A percentile compares a stretch with the other conserved stretches of the same genome.
Evolutionary conservation across 2,113 vertebrate genomes (phyloP).

Genomic region (Cacatua alba): DNA sequence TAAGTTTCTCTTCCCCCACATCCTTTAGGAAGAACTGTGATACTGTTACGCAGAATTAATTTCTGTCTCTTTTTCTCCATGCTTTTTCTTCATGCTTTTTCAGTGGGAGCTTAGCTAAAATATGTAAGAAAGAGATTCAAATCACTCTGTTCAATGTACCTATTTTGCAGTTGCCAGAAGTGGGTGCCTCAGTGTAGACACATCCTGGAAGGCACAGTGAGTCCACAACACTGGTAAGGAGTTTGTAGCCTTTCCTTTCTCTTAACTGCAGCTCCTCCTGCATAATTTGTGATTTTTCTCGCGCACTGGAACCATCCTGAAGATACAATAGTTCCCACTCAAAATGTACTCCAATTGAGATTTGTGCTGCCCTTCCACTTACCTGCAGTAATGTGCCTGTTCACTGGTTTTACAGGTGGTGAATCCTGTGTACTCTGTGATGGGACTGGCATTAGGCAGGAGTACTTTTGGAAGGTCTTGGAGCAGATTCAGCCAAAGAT

Average conservation of each 20-base stretch:
- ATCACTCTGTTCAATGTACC: neutral
- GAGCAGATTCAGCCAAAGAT: neutral
- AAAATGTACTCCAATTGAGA: neutral
- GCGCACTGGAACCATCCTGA: neutral
- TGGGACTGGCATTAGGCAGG: neutral
- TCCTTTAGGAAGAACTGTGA: neutral
- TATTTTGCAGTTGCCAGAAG: neutral
- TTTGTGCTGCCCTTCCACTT: neutral
- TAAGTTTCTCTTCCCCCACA: neutral
- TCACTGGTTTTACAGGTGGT: neutral
- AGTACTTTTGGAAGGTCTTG: neutral
- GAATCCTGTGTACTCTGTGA: neutral
- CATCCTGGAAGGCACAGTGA: neutral
- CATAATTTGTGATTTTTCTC: neutral
- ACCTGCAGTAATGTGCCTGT: neutral
- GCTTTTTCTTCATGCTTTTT: neutral
- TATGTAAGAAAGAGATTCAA: neutral
- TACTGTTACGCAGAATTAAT: neutral
- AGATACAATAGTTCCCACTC: neutral
- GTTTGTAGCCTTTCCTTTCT: neutral
- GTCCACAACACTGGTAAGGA: neutral
- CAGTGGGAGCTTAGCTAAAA: neutral
- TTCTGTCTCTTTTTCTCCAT: neutral
- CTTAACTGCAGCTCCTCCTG: neutral
- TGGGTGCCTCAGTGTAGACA: rapidly evolving